These are phyloP conservation scores for Agonopterix alstromeriana DNA, from an alignment of 2,888 invertebrate genomes.

Conservation along the genomic window DNA sequence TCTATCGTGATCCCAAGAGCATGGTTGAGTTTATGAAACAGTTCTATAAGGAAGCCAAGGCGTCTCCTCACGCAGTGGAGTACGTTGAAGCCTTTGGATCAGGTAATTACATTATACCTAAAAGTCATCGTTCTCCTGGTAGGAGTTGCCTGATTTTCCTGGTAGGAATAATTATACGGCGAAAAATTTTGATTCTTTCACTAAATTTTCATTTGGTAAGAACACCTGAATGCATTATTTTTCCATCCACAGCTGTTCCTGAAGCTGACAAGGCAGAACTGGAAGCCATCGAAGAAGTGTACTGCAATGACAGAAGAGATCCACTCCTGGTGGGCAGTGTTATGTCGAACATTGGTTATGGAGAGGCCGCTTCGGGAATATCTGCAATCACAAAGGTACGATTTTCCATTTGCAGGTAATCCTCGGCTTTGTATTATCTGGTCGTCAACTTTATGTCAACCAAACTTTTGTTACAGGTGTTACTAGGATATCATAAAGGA, in stretches of 20 bases:
- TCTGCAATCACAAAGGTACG: constrained; percentile 74
- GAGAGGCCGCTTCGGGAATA: constrained; percentile 48
- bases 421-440: neutral
- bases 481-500: constrained; percentile 37
- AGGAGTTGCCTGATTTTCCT: neutral
- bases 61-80: constrained; percentile 81
- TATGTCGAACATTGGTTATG: constrained; percentile 52
- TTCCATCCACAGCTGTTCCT: constrained; percentile 53
- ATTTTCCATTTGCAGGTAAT: too few species aligned
- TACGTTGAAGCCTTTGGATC: constrained; percentile 92
- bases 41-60: constrained; percentile 77
- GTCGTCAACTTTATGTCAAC: neutral
- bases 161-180: neutral
- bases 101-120: constrained; percentile 49
- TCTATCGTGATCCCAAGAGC: constrained; percentile 67
- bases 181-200: neutral
- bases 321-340: constrained; percentile 70
- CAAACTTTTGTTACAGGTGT: constrained; percentile 22
- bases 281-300: constrained; percentile 74
- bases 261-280: constrained; percentile 79
- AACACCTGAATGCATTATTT: neutral
- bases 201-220: neutral
- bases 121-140: neutral
- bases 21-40: constrained; percentile 68
- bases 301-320: constrained; percentile 46